Percentiles rank a stretch among this genome's conserved stretches.
Evolutionary conservation across 2,888 invertebrate genomes (phyloP).

Genomic region (Diloba caeruleocephala): DNA sequence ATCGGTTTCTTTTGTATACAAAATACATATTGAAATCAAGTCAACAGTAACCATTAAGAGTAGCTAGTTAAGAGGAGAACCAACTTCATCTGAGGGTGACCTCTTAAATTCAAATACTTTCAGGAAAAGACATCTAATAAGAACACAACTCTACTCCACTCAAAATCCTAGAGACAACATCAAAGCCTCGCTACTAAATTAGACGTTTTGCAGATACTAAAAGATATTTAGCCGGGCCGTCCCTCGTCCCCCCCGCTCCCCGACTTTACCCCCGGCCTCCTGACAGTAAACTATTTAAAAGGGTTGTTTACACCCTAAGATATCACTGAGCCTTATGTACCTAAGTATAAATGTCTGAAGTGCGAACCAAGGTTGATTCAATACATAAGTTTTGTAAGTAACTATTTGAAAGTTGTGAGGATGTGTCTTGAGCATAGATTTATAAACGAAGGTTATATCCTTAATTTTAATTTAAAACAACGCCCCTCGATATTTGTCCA

Average conservation of each 20-base stretch:
- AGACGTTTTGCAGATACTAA: slow-evolving; percentile 86
- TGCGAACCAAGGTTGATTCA: slow-evolving; percentile 31
- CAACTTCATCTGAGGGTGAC: no score
- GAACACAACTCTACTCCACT: slow-evolving; percentile 54
- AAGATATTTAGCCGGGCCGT: slow-evolving; percentile 78
- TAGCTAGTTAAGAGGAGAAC: no score
- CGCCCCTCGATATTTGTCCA: no score
- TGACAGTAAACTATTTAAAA: slow-evolving; percentile 82
- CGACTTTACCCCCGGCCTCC: slow-evolving; percentile 29
- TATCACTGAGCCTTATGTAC: slow-evolving; percentile 50
- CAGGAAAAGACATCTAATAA: background rate
- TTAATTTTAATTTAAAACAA: no score
- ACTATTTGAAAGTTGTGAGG: slow-evolving; percentile 7
- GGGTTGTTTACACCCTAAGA: slow-evolving; percentile 81
- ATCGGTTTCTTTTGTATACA: no score
- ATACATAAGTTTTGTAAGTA: slow-evolving; percentile 20
- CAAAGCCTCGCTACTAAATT: slow-evolving; percentile 82
- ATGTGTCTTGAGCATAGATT: slow-evolving; percentile 6
- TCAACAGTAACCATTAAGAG: no score
- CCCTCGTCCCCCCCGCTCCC: slow-evolving; percentile 47
- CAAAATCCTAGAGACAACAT: slow-evolving; percentile 66
- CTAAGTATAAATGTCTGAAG: slow-evolving; percentile 40
- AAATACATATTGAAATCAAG: no score
- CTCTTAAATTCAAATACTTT: no score
- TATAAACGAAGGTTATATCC: no score